Conservation (phyloP, 1,140 invertebrate species). For the Lepeophtheirus salmonis region DNA sequence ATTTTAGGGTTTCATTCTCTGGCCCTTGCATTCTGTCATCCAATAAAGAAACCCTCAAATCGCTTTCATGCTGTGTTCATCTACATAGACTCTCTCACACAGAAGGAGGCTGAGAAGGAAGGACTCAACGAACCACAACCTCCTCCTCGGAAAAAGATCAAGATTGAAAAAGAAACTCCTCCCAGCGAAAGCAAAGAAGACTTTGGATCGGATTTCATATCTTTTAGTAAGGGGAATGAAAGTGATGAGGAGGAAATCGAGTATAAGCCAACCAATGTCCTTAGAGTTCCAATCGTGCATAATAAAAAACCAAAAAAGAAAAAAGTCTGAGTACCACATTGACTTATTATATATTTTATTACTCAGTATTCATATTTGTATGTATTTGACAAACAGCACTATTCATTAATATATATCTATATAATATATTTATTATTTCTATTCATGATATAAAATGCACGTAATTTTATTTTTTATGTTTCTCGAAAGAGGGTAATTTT, state of each 20-base stretch:
- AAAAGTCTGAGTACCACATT: too few relatives aligned
- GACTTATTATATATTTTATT: too few relatives aligned
- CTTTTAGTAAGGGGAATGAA: not conserved
- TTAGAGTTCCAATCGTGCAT: not conserved
- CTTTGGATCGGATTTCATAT: not conserved
- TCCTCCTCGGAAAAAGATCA: not conserved
- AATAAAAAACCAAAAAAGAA: too few relatives aligned
- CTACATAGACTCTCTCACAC: not conserved
- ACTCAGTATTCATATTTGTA: too few relatives aligned
- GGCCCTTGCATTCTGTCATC: not conserved
- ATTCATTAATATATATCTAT: too few relatives aligned
- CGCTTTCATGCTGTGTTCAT: not conserved
- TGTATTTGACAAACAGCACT: too few relatives aligned
- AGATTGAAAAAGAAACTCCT: too few relatives aligned
- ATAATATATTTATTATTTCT: too few relatives aligned
- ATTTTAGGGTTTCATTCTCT: not conserved
- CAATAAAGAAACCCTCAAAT: not conserved
- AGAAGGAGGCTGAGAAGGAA: not conserved
- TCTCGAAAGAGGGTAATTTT: too few relatives aligned
- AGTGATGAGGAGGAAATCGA: too few relatives aligned
- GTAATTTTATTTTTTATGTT: too few relatives aligned
- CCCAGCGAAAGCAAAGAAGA: not conserved
- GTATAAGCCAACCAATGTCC: not conserved
- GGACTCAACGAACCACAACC: not conserved
- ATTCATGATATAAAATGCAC: too few relatives aligned